Base-by-base conservation (phyloP, 2,888 invertebrate species). In the Tenodera sinensis region DNA sequence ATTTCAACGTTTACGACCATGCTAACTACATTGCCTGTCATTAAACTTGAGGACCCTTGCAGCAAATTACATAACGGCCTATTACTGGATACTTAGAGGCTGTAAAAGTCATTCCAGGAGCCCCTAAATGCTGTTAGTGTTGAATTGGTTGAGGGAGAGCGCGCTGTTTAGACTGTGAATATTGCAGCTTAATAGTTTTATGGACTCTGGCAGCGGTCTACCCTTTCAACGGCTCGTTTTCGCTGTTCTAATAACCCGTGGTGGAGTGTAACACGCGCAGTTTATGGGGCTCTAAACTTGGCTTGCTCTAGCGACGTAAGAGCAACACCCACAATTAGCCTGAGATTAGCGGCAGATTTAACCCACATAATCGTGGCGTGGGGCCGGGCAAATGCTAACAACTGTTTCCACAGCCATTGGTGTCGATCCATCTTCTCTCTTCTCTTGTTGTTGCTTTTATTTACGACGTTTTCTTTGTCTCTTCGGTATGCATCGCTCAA, bases 211-310 rank as follows among this genome's bases (percentile, higher is more conserved):
- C 54, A 71, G 20, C 54, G 54, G 54, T 71, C 83, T 83, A 87
- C 87, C 87, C 87, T 83, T 87, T 87, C 87, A 87, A n/a, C 87
- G 27, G 87, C 87, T 87, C 87, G 28, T 87, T 87, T 87, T 87
- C 87, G 42, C 82, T 83, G 42, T 87, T 34, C 87, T 87, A 87
- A 87, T 28, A 84, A 87, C 87, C 54, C 54, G 54, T 71, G 54
- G 54, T 71, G 54, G 25, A 71, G 54, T 25, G 54, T 15, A 71
- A 71, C 54, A 71, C 54, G 20, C 54, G 54, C 54, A 71, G 54
- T 71, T 71, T 71, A 71, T 71, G 54, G 54, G 54, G 54, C 54
- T 71, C 54, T 71, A 71, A 71, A 71, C 54, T 71, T 71, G 54
- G 54, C 54, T 71, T 71, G 34, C 54, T 47, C 47, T 47, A 27